Percentiles rank a stretch among this genome's conserved stretches.
Conservation (phyloP, 2,888 invertebrate genomes). For the Melangyna quadrimaculata region DNA sequence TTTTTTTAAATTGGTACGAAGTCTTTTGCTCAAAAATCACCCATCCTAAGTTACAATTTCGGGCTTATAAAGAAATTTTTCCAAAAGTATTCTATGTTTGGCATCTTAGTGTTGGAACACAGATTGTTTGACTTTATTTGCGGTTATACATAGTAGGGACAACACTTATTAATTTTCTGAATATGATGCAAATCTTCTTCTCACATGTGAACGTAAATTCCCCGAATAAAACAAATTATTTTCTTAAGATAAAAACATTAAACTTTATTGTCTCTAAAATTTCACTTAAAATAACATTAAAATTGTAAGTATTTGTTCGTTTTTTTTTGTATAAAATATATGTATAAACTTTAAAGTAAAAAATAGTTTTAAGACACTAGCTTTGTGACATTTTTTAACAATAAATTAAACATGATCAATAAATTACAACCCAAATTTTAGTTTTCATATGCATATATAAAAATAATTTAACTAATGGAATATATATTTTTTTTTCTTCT, state of each 20-base stretch:
- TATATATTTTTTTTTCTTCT: not conserved
- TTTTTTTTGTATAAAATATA: constrained; percentile 19
- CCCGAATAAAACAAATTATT: not conserved
- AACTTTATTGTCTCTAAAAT: constrained; percentile 40
- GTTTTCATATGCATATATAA: not conserved
- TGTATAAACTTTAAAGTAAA: not conserved
- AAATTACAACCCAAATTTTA: constrained; percentile 54
- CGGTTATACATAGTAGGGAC: too few species aligned
- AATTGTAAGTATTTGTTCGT: not conserved
- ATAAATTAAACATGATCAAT: constrained; percentile 52
- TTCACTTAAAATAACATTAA: not conserved
- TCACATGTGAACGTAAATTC: too few species aligned
- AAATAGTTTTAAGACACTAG: constrained; percentile 12
- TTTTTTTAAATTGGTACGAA: too few species aligned
- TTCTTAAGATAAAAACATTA: not conserved
- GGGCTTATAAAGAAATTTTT: too few species aligned
- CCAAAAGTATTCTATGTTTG: too few species aligned
- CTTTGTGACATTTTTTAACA: constrained; percentile 35
- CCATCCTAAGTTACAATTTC: too few species aligned
- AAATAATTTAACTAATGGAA: constrained; percentile 51
- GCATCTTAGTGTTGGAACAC: too few species aligned
- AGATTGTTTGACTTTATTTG: too few species aligned
- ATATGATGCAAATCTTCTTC: too few species aligned
- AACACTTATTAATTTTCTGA: too few species aligned
- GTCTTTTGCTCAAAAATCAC: too few species aligned